Conservation (phyloP, 2,113 vertebrate genomes). For the Aspidoscelis tigris region DNA sequence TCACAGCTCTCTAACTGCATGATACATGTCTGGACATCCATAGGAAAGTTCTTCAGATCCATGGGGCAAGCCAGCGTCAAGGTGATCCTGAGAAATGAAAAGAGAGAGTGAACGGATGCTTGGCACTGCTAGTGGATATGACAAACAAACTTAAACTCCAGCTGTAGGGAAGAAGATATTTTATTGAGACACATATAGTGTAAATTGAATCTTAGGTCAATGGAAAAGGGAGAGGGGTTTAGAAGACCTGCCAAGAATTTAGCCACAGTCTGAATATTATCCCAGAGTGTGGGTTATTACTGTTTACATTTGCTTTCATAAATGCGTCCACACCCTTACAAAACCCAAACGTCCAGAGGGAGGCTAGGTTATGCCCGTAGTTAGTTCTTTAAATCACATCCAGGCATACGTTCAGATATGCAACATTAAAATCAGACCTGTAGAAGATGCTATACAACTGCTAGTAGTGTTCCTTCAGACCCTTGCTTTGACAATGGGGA, state of each 20-base stretch:
- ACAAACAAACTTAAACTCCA: background rate
- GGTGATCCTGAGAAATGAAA: slow-evolving; percentile 86
- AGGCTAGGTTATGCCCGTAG: too few species aligned
- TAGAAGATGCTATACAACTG: background rate
- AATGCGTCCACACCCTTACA: background rate
- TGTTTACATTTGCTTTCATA: background rate
- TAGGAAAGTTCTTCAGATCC: slow-evolving; percentile 99
- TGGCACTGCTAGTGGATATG: background rate
- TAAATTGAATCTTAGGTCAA: background rate
- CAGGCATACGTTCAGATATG: too few species aligned
- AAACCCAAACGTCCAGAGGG: background rate
- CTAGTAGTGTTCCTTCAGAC: background rate
- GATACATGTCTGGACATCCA: slow-evolving; percentile 98
- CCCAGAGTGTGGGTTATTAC: background rate
- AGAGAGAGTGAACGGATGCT: slow-evolving; percentile 15
- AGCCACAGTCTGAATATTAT: background rate
- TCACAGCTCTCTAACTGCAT: slow-evolving; percentile 99
- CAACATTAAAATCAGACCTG: background rate
- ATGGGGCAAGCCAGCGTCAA: slow-evolving; percentile 96
- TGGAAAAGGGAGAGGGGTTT: too few species aligned
- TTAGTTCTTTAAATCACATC: too few species aligned
- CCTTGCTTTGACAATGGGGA: background rate
- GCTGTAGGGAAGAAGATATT: fast-evolving
- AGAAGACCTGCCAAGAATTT: background rate
- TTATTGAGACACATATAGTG: background rate